A percentile compares a stretch with the other conserved stretches of the same genome.
These are phyloP conservation scores for Melieria crassipennis DNA, from an alignment of 2,888 invertebrate genomes.

Conservation along the genomic window DNA sequence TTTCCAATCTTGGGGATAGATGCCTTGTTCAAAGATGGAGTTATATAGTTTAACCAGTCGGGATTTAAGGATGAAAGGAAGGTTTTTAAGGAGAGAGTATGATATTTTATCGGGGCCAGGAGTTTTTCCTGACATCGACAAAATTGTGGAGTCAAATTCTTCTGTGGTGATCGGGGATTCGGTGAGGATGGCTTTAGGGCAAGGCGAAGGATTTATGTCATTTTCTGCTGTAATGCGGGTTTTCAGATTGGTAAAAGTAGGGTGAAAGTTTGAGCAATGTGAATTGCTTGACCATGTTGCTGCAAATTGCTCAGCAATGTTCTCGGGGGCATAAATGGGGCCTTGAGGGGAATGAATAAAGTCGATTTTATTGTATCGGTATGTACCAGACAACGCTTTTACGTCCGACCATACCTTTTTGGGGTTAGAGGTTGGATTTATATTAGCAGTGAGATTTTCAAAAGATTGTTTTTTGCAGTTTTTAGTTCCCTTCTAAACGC, in stretches of 20 bases:
- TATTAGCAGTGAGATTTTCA: slow-evolving; percentile 4
- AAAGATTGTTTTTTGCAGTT: slow-evolving; percentile 5
- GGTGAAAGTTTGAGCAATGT: neutral
- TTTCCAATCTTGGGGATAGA: slow-evolving; percentile 5
- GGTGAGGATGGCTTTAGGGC: slow-evolving; percentile 2
- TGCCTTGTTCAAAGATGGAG: slow-evolving; percentile 1
- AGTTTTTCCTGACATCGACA: slow-evolving; percentile 1
- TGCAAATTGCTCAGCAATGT: too few relatives aligned
- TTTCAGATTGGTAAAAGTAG: neutral
- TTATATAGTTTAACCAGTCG: slow-evolving; percentile 4
- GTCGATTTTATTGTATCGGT: too few relatives aligned
- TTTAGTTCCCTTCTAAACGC: slow-evolving; percentile 1
- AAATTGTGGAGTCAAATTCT: slow-evolving; percentile 8
- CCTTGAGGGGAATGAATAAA: too few relatives aligned
- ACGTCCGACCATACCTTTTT: neutral
- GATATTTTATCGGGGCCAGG: neutral
- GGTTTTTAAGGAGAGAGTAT: slow-evolving; percentile 5
- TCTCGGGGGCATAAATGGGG: too few relatives aligned
- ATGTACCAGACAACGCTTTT: too few relatives aligned
- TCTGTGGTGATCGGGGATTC: slow-evolving; percentile 5
- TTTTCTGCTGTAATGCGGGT: slow-evolving; percentile 5
- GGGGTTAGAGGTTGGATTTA: neutral
- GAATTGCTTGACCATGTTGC: too few relatives aligned
- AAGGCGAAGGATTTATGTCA: slow-evolving; percentile 3
- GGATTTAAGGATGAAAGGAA: slow-evolving; percentile 6